These are phyloP conservation scores for Spermophilus dauricus DNA, from an alignment of 2,113 vertebrate genomes.

Conservation along the genomic window DNA sequence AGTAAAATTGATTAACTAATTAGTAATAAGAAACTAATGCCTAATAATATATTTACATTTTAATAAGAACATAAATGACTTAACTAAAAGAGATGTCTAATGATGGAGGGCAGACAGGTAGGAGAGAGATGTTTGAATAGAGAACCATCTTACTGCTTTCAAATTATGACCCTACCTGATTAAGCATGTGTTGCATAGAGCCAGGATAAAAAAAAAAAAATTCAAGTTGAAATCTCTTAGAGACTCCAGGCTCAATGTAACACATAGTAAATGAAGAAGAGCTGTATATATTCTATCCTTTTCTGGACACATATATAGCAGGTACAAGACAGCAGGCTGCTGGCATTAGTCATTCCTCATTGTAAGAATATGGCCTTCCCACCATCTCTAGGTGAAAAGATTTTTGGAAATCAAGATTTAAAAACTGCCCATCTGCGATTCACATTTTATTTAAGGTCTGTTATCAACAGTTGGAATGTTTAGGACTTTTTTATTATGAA, in stretches of 20 bases:
- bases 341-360: background rate
- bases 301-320: background rate
- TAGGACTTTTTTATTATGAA: background rate
- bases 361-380: background rate
- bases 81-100: background rate
- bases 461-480: background rate
- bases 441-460: background rate
- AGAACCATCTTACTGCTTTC: background rate
- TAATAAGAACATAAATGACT: conserved; percentile 14
- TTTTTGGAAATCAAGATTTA: background rate
- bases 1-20: conserved; percentile 47
- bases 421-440: background rate
- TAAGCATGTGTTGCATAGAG: background rate
- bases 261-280: background rate
- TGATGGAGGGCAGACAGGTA: background rate
- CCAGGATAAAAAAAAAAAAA: background rate
- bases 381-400: background rate
- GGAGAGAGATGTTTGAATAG: background rate
- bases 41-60: conserved; percentile 50
- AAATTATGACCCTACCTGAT: background rate
- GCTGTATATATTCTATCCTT: background rate
- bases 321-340: background rate
- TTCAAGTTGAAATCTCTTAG: background rate
- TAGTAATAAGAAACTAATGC: conserved; percentile 19
- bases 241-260: background rate